A percentile compares a stretch with the other conserved stretches of the same genome.
Conservation (phyloP, 2,797 vertebrate species). For the Tangara arthus region DNA sequence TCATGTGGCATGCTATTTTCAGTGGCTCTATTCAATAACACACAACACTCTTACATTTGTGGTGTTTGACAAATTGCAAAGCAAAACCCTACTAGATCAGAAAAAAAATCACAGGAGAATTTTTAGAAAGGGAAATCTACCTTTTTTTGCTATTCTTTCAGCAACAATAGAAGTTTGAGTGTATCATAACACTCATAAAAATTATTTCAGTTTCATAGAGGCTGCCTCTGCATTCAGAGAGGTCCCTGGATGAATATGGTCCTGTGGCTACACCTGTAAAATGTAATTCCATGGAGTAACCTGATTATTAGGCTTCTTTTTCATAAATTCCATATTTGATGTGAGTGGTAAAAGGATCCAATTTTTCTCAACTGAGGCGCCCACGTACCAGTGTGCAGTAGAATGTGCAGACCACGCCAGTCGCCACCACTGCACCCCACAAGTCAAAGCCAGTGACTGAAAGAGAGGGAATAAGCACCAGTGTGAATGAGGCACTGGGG, state of each 20-base stretch:
- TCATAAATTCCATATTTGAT: not conserved
- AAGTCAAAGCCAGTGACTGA: conserved; percentile 91
- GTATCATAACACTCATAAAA: not conserved
- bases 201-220: not conserved
- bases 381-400: conserved; percentile 92
- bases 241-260: not conserved
- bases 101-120: not conserved
- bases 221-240: not conserved
- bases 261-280: not conserved
- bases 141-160: not conserved
- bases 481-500: not conserved
- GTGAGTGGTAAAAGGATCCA: not conserved
- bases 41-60: not conserved
- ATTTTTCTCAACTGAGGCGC: not conserved
- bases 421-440: conserved; percentile 91
- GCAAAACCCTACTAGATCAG: not conserved
- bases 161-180: not conserved
- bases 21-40: not conserved
- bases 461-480: conserved; percentile 5
- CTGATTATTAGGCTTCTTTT: not conserved
- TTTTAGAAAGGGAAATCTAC: not conserved
- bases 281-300: not conserved
- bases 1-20: not conserved
- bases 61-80: not conserved
- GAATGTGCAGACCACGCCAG: conserved; percentile 93